Percentiles rank a stretch among this genome's conserved stretches.
These are phyloP conservation scores for Slavum lentiscoides DNA, from an alignment of 2,888 invertebrate species.

Conservation along the genomic window DNA sequence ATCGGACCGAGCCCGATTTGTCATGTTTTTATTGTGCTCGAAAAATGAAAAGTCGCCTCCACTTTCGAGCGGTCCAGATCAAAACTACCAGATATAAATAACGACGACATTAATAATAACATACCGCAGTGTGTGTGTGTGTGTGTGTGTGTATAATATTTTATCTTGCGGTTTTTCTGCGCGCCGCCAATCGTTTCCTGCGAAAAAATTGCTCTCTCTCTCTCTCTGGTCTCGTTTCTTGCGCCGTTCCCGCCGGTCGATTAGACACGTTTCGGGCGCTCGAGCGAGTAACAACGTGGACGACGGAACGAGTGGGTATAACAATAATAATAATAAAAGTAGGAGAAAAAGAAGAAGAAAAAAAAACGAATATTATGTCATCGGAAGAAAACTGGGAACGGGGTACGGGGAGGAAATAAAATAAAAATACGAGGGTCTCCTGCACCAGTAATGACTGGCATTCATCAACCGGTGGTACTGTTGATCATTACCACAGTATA, in stretches of 20 bases:
- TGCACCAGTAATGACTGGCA: constrained; percentile 42
- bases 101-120: neutral
- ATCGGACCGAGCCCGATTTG: constrained; percentile 19
- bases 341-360: neutral
- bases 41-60: constrained; percentile 46
- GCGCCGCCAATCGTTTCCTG: neutral
- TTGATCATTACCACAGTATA: constrained; percentile 40
- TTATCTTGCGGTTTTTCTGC: neutral
- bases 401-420: neutral
- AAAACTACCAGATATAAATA: constrained; percentile 42
- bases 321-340: neutral
- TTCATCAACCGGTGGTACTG: constrained; percentile 46
- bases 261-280: constrained; percentile 37
- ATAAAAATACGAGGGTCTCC: constrained; percentile 36
- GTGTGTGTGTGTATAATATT: neutral
- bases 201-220: constrained; percentile 5
- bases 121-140: neutral
- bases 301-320: neutral
- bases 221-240: no score
- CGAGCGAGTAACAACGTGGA: neutral
- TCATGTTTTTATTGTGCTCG: constrained; percentile 43
- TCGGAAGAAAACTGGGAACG: constrained; percentile 20
- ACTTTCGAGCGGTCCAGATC: constrained; percentile 8
- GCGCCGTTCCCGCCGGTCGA: constrained; percentile 34
- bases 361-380: constrained; percentile 49